A percentile compares a stretch with the other conserved stretches of the same genome.
Evolutionary conservation across 2,888 invertebrate species (phyloP).

Genomic region (Apocheima hispidaria): DNA sequence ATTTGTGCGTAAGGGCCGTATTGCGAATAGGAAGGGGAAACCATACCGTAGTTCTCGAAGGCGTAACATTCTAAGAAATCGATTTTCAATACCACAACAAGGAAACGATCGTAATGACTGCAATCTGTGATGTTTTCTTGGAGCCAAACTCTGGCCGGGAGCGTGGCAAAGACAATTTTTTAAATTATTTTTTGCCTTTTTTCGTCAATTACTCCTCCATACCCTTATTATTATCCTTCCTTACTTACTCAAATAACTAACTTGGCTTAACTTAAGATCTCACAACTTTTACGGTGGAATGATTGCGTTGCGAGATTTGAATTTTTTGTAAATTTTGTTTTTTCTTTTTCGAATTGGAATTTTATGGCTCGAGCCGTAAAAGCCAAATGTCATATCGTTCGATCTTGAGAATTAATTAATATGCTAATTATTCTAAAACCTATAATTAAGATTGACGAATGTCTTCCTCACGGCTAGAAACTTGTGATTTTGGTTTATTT

Average conservation of each 20-base stretch:
- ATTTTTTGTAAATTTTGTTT: background rate
- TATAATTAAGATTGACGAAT: conserved; percentile 15
- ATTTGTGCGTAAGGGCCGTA: background rate
- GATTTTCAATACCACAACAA: conserved; percentile 7
- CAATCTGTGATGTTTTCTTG: no score
- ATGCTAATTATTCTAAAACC: conserved; percentile 20
- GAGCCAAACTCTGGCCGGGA: no score
- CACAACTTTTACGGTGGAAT: no score
- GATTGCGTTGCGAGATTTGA: no score
- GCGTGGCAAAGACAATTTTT: no score
- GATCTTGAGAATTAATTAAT: conserved; percentile 6
- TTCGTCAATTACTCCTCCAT: no score
- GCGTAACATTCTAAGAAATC: conserved; percentile 7
- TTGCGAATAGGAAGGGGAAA: conserved; percentile 12
- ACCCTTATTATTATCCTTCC: no score
- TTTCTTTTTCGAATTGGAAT: background rate
- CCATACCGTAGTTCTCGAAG: background rate
- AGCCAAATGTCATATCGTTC: conserved; percentile 1
- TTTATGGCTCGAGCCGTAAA: background rate
- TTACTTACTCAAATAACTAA: no score
- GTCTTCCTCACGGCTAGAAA: conserved; percentile 16
- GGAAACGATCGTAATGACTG: background rate
- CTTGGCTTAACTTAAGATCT: no score
- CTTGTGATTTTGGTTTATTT: background rate
- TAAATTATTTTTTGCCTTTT: no score